Evolutionary conservation across 2,113 vertebrate species (phyloP), one percentile per base, ranked within the genome.

Genomic region (Isichthys henryi): DNA sequence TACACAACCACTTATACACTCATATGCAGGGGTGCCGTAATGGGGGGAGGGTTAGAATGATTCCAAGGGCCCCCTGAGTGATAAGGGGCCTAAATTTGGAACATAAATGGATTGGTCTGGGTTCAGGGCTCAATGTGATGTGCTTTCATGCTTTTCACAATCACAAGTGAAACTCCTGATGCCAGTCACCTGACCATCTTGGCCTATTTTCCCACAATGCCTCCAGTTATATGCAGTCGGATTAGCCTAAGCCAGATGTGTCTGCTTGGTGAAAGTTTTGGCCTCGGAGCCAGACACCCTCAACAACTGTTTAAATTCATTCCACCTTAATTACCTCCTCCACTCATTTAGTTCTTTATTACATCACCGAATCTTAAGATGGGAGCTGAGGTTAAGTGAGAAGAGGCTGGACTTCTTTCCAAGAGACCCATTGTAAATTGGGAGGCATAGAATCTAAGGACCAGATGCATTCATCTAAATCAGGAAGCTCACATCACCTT

Each of bases 331-430:
- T 80, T 74, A 9, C 27, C 46, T 87, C 49, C 58, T 19, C 10
- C 84, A 11, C 3, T 90, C 49, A 10, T 21, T 21, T 15, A 39
- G 17, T 46, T 13, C 74, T 86, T 74, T 70, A 23, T 89, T 88
- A 62, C 89, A 80, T 52, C 56, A 48, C 50, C 39, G 35, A 23
- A 87, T 80, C 83, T 58, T 31, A 21, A 21, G 66, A n/a, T 48
- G 87, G 88, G 48, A 82, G 56, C 31, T 58, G 86, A 84, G 35
- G 88, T 77, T 91, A 88, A 88, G 82, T 86, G 53, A 23, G 46
- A 88, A 17, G 35, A 35, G 19, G 46, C 5, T 17, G 23, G 7
- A 17, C 27, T 4, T 46, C 27, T 58, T 58, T 91, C 6, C 19
- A 50, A 50, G 66, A 80, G 21, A n/a, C 17, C 70, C 84, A 50